Percentiles rank a stretch among this genome's conserved stretches.
Conservation (phyloP, 2,113 vertebrate genomes). For the Psittacara wagleri region DNA sequence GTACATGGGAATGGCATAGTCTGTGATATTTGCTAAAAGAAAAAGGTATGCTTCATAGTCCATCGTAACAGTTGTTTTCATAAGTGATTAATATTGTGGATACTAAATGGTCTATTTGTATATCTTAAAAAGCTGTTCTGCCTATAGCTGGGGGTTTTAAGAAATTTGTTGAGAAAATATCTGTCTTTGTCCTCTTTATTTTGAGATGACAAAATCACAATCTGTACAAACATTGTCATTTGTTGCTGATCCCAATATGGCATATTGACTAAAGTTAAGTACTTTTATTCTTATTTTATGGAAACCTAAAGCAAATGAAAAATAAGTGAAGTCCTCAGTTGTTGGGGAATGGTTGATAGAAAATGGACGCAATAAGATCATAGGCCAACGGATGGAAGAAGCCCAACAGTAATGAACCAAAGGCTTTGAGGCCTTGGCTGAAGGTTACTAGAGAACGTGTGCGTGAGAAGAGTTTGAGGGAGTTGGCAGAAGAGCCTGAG, state of each 20-base stretch:
- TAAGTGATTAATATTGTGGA: neutral
- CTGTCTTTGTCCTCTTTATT: neutral
- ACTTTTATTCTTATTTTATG: neutral
- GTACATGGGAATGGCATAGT: neutral
- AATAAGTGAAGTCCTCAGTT: neutral
- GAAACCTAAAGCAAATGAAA: neutral
- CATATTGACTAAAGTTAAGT: neutral
- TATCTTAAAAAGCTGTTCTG: neutral
- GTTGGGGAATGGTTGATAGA: no score
- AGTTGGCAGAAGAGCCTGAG: no score
- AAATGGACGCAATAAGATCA: no score
- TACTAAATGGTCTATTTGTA: neutral
- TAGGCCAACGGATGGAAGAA: no score
- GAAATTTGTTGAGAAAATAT: neutral
- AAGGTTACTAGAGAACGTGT: no score
- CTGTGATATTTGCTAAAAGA: neutral
- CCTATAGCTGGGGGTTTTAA: neutral
- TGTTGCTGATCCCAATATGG: neutral
- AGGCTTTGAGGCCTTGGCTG: no score
- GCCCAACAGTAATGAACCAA: no score
- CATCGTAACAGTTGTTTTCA: neutral
- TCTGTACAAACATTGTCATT: neutral
- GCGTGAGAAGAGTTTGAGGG: no score
- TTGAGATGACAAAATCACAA: neutral
- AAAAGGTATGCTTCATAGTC: neutral